A percentile compares a stretch with the other conserved stretches of the same genome.
Conservation (phyloP, 1,140 invertebrate genomes). For the Glossosoma conforme region DNA sequence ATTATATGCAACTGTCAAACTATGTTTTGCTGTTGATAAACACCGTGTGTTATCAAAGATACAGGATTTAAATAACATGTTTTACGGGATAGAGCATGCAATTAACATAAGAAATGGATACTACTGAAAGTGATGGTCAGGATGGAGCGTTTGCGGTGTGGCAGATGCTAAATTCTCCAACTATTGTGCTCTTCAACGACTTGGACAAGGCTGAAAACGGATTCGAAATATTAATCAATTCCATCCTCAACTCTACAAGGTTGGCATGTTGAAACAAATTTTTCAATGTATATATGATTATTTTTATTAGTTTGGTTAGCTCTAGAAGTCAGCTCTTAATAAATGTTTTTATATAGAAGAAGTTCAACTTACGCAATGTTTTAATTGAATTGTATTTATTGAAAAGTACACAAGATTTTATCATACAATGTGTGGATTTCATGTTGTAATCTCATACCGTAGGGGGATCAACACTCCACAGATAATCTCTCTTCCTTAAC, state of each 20-base stretch:
- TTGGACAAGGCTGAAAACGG: conserved; percentile 45
- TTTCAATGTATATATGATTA: too few relatives aligned
- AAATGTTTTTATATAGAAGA: neutral
- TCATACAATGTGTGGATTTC: too few relatives aligned
- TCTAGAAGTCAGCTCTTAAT: neutral
- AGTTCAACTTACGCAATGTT: neutral
- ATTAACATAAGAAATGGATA: conserved; percentile 14
- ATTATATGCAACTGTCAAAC: too few relatives aligned
- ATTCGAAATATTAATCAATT: conserved; percentile 44
- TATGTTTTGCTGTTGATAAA: too few relatives aligned
- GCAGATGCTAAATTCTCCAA: conserved; percentile 52
- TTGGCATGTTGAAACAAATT: too few relatives aligned
- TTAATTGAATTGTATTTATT: neutral
- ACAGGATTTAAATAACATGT: too few relatives aligned
- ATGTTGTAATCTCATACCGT: too few relatives aligned
- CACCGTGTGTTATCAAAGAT: too few relatives aligned
- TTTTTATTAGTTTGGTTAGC: neutral
- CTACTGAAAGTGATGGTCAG: conserved; percentile 13
- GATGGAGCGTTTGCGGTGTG: conserved; percentile 42
- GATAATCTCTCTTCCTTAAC: too few relatives aligned
- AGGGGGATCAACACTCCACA: too few relatives aligned
- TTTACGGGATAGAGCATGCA: too few relatives aligned
- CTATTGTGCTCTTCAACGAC: conserved; percentile 47
- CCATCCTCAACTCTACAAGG: conserved; percentile 49
- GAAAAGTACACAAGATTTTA: neutral